phyloP scores from a whole-genome alignment of 2,113 vertebrate species.

The Sarotherodon lohbergeri region DNA sequence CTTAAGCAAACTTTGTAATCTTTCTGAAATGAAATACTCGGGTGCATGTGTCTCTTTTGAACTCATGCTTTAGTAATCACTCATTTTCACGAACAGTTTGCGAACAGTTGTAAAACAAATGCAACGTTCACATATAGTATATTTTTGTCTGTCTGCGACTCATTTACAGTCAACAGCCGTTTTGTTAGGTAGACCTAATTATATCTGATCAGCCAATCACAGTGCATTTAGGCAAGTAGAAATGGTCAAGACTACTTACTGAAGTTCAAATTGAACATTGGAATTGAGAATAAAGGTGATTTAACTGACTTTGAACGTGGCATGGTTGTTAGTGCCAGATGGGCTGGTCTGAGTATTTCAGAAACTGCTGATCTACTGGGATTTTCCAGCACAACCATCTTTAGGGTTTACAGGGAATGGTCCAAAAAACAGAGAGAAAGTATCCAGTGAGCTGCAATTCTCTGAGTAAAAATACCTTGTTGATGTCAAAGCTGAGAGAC shows the following conservation, averaged over 20 bases:
- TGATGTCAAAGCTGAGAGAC: background rate
- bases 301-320: background rate
- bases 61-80: background rate
- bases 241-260: background rate
- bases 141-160: background rate
- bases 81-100: background rate
- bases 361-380: background rate
- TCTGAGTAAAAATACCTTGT: background rate
- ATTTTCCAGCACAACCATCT: background rate
- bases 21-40: background rate
- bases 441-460: background rate
- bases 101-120: background rate
- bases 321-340: background rate
- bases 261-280: background rate
- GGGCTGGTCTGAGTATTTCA: background rate
- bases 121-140: background rate
- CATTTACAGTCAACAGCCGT: background rate
- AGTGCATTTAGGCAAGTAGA: background rate
- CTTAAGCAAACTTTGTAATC: background rate
- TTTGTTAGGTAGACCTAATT: background rate
- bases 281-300: background rate
- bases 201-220: background rate
- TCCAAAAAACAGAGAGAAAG: background rate
- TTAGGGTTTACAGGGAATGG: background rate
- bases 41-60: background rate